phyloP scores from a whole-genome alignment of 2,888 invertebrate genomes.

The Papilio demoleus region DNA sequence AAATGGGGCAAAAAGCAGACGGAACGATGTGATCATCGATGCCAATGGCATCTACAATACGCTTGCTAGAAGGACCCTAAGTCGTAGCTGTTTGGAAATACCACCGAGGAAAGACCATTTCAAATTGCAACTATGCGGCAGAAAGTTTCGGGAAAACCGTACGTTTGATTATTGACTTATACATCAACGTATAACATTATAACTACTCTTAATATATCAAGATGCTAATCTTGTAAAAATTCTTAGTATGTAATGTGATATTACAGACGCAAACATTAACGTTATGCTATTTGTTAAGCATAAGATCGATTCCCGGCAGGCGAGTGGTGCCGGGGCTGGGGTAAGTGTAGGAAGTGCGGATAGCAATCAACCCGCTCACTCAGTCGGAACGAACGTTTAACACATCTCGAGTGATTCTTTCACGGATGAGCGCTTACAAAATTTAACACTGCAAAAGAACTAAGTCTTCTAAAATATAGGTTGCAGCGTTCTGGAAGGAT shows the following conservation, averaged over 20 bases:
- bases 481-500: conserved; percentile 6
- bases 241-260: not conserved
- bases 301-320: not conserved
- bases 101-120: too few relatives aligned
- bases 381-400: conserved; percentile 63
- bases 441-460: conserved; percentile 34
- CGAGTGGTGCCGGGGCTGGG: not conserved
- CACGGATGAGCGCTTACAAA: conserved; percentile 45
- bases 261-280: not conserved
- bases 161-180: too few relatives aligned
- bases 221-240: too few relatives aligned
- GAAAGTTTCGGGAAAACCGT: too few relatives aligned
- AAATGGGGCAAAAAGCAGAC: too few relatives aligned
- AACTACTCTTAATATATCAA: too few relatives aligned
- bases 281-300: not conserved
- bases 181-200: too few relatives aligned
- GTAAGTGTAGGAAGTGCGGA: conserved; percentile 16
- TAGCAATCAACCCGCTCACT: conserved; percentile 64
- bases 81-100: too few relatives aligned
- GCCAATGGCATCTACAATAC: too few relatives aligned
- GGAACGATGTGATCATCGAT: too few relatives aligned
- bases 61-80: too few relatives aligned
- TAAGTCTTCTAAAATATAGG: not conserved
- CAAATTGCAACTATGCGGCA: too few relatives aligned
- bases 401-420: conserved; percentile 60